phyloP scores from a whole-genome alignment of 2,797 vertebrate species.

The Diplodus sargus region DNA sequence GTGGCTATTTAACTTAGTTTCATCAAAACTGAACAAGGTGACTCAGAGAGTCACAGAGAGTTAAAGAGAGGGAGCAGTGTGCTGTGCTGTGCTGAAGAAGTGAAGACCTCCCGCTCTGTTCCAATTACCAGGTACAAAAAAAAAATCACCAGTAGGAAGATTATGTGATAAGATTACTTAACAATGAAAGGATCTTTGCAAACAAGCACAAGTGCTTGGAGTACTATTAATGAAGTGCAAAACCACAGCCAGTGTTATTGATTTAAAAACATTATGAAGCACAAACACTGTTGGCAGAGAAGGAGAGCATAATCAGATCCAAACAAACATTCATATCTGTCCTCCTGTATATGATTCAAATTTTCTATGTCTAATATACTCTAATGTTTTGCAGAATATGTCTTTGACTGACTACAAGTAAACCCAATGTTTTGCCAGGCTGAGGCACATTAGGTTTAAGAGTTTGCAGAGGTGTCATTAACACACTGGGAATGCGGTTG shows the following conservation, averaged over 20 bases:
- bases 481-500: too few species aligned
- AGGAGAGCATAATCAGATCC: neutral
- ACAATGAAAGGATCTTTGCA: neutral
- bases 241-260: too few species aligned
- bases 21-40: neutral
- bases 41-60: neutral
- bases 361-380: neutral
- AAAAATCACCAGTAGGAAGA: neutral
- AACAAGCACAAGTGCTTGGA: neutral
- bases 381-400: neutral
- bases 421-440: too few species aligned
- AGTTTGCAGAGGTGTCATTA: neutral
- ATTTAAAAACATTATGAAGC: neutral
- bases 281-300: neutral
- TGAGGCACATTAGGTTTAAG: neutral
- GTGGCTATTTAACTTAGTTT: too few species aligned
- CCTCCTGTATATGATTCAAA: neutral
- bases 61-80: constrained; percentile 16
- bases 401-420: neutral
- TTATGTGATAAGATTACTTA: neutral
- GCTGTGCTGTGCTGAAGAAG: neutral
- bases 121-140: neutral
- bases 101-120: constrained; percentile 51
- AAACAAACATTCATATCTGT: neutral
- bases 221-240: neutral